Conservation (phyloP, 1,140 invertebrate species). For the Antheraea mylitta region DNA sequence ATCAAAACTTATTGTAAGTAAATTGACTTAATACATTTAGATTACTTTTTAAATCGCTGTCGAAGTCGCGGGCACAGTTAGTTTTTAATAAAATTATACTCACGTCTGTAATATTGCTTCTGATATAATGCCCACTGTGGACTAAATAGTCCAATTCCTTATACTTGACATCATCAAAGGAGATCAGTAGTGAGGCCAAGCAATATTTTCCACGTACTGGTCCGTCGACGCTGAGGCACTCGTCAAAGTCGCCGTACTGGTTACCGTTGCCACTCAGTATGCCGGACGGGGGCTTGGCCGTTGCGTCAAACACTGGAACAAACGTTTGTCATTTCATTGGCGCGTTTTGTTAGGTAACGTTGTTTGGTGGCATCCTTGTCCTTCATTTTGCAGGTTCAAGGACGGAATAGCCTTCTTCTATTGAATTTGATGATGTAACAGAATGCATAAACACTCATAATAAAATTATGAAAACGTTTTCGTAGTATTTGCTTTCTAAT, state of each 20-base stretch:
- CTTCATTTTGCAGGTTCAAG: constrained; percentile 13
- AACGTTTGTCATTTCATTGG: constrained; percentile 20
- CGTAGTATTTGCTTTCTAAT: too few relatives aligned
- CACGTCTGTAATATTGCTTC: constrained; percentile 82
- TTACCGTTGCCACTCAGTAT: constrained; percentile 82
- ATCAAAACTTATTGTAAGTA: too few relatives aligned
- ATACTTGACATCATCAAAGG: constrained; percentile 59
- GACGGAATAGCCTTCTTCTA: background rate
- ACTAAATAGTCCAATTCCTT: constrained; percentile 75
- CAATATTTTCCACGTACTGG: constrained; percentile 81
- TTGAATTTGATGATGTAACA: background rate
- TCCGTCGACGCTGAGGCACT: constrained; percentile 76
- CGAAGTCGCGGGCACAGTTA: too few relatives aligned
- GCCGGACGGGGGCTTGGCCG: constrained; percentile 81
- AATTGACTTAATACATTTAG: too few relatives aligned
- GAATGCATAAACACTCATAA: too few relatives aligned
- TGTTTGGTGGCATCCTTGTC: background rate
- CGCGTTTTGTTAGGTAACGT: background rate
- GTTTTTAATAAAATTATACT: constrained; percentile 39
- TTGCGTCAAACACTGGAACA: constrained; percentile 82
- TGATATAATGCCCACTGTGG: constrained; percentile 80
- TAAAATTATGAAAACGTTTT: too few relatives aligned
- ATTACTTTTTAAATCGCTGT: too few relatives aligned
- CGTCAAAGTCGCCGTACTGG: constrained; percentile 82
- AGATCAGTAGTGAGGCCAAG: constrained; percentile 78